Conservation (phyloP, 2,113 vertebrate species). For the Misgurnus mizolepis region DNA sequence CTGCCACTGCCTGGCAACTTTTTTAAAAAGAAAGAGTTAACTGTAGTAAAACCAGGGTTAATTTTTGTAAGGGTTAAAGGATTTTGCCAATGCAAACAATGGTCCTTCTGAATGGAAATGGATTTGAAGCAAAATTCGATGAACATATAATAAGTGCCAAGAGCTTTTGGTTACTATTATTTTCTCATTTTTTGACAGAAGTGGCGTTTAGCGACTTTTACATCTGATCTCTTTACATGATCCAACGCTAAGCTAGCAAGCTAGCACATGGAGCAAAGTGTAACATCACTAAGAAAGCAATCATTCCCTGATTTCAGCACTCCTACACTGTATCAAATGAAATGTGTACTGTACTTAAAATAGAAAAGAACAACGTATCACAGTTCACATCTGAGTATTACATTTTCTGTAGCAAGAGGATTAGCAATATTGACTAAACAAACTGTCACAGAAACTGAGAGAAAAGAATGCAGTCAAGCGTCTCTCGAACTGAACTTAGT, state of each 20-base stretch:
- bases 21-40: too few relatives aligned
- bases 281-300: constrained; percentile 40
- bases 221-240: constrained; percentile 1
- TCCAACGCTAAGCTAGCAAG: constrained; percentile 23
- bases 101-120: too few relatives aligned
- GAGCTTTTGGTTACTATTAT: too few relatives aligned
- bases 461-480: constrained; percentile 59
- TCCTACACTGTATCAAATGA: constrained; percentile 26
- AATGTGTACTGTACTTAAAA: constrained; percentile 48
- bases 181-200: too few relatives aligned
- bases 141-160: too few relatives aligned
- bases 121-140: too few relatives aligned
- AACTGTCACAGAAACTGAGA: constrained; percentile 64
- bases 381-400: constrained; percentile 47
- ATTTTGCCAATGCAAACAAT: too few relatives aligned
- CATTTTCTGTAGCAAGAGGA: constrained; percentile 58
- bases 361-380: constrained; percentile 49
- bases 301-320: constrained; percentile 36
- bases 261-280: constrained; percentile 33
- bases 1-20: too few relatives aligned
- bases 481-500: constrained; percentile 60
- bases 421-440: constrained; percentile 61
- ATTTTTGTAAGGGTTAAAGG: too few relatives aligned
- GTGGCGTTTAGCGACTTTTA: background rate
- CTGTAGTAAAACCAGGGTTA: too few relatives aligned